A percentile compares a stretch with the other conserved stretches of the same genome.
Evolutionary conservation across 2,113 vertebrate genomes (phyloP).

Genomic region (Chaenogobius annularis): DNA sequence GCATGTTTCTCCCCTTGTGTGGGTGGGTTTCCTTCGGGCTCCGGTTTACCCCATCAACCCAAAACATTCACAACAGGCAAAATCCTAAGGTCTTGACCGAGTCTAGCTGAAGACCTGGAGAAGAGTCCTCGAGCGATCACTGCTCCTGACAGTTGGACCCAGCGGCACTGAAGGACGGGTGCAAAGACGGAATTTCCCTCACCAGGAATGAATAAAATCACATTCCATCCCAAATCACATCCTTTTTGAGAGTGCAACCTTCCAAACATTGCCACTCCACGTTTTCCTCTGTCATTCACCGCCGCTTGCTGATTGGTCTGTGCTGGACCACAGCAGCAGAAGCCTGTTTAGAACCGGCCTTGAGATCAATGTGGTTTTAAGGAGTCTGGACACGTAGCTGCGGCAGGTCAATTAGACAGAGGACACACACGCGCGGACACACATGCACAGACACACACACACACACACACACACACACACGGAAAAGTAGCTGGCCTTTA

Average conservation of each 20-base stretch:
- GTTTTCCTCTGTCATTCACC: conserved; percentile 10
- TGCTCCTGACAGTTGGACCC: no score
- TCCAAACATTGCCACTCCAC: not conserved
- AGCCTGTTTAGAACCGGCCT: conserved; percentile 50
- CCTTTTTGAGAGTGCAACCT: conserved; percentile 18
- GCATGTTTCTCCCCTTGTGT: no score
- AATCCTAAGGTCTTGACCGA: no score
- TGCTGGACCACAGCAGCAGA: conserved; percentile 54
- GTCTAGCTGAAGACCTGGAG: no score
- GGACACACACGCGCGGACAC: conserved; percentile 38
- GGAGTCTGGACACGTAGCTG: conserved; percentile 64
- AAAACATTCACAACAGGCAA: no score
- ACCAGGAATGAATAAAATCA: not conserved
- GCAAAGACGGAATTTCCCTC: no score
- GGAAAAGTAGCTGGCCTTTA: conserved; percentile 56
- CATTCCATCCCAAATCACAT: conserved; percentile 23
- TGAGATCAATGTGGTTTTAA: conserved; percentile 67
- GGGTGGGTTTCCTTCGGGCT: no score
- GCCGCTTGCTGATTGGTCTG: conserved; percentile 13
- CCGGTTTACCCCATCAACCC: no score
- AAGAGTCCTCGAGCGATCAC: no score
- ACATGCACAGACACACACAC: conserved; percentile 11
- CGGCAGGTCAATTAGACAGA: conserved; percentile 72
- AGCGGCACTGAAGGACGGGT: no score
- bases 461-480: conserved; percentile 5